Evolutionary conservation across 2,888 invertebrate genomes (phyloP).

Genomic region (Aromia moschata): DNA sequence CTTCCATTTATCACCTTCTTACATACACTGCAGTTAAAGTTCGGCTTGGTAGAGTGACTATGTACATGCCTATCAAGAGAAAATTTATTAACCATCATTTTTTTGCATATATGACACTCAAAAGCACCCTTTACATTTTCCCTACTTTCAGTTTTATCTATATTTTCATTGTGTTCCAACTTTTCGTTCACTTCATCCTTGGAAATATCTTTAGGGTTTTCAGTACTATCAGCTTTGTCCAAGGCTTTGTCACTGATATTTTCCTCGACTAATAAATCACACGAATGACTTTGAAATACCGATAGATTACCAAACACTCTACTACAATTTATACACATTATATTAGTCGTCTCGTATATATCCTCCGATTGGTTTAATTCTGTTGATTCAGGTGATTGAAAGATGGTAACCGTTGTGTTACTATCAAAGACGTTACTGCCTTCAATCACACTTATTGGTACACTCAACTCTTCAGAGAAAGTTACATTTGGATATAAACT

Average conservation of each 20-base stretch:
- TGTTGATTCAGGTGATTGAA: not conserved
- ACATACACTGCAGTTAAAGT: constrained; percentile 17
- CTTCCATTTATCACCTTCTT: constrained; percentile 16
- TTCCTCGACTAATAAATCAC: constrained; percentile 20
- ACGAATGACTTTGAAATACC: constrained; percentile 36
- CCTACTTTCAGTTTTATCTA: not conserved
- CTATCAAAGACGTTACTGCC: not conserved
- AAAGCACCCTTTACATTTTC: not conserved
- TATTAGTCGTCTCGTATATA: constrained; percentile 36
- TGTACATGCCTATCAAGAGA: constrained; percentile 8
- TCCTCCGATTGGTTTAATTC: constrained; percentile 23
- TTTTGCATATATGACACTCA: constrained; percentile 23
- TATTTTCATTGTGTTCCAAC: not conserved
- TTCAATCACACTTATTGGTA: constrained; percentile 7
- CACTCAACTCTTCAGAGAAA: constrained; percentile 1
- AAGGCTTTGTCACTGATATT: not conserved
- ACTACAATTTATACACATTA: constrained; percentile 44
- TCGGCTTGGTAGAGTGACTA: constrained; percentile 3
- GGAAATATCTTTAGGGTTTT: not conserved
- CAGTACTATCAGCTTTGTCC: not conserved
- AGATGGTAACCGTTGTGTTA: not conserved
- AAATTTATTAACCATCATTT: not conserved
- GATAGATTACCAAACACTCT: constrained; percentile 34
- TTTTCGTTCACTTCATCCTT: too few species aligned
- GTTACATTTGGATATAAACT: constrained; percentile 7